Evolutionary conservation across 2,113 vertebrate species (phyloP).

Genomic region (Coregonus clupeaformis): DNA sequence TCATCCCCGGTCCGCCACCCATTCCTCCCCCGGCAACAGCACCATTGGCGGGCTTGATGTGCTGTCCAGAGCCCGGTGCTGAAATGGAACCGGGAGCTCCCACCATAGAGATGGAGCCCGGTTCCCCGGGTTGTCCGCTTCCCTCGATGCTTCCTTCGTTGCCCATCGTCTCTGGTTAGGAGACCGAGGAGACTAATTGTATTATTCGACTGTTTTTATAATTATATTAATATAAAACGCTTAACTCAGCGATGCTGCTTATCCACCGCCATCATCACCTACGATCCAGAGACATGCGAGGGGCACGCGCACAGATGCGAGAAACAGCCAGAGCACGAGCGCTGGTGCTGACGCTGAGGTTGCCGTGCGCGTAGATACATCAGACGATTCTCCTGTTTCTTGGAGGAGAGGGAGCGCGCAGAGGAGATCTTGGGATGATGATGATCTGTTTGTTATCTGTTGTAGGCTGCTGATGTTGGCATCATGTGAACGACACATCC

Average conservation of each 20-base stretch:
- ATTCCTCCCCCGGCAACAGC: slow-evolving; percentile 73
- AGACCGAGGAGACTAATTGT: slow-evolving; percentile 42
- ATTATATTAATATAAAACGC: slow-evolving; percentile 10
- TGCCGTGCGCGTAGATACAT: neutral
- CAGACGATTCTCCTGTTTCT: neutral
- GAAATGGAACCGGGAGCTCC: slow-evolving; percentile 58
- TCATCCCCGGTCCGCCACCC: slow-evolving; percentile 68
- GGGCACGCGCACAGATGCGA: slow-evolving; percentile 39
- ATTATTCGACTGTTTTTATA: slow-evolving; percentile 27
- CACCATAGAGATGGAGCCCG: slow-evolving; percentile 59
- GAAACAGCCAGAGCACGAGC: neutral
- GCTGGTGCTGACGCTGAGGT: neutral
- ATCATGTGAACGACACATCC: no score
- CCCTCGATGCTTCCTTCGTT: slow-evolving; percentile 81
- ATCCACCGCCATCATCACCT: slow-evolving; percentile 72
- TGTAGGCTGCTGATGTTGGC: no score
- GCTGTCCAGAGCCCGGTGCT: slow-evolving; percentile 65
- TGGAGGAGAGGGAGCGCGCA: slow-evolving; percentile 33
- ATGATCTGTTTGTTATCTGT: no score
- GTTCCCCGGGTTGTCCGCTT: slow-evolving; percentile 70
- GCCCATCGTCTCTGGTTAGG: slow-evolving; percentile 72
- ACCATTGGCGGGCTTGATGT: slow-evolving; percentile 76
- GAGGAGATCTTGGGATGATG: slow-evolving; percentile 2
- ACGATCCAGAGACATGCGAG: slow-evolving; percentile 47
- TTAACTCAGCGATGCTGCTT: slow-evolving; percentile 72